Conservation (phyloP, 2,797 vertebrate genomes). For the Peromyscus eremicus region DNA sequence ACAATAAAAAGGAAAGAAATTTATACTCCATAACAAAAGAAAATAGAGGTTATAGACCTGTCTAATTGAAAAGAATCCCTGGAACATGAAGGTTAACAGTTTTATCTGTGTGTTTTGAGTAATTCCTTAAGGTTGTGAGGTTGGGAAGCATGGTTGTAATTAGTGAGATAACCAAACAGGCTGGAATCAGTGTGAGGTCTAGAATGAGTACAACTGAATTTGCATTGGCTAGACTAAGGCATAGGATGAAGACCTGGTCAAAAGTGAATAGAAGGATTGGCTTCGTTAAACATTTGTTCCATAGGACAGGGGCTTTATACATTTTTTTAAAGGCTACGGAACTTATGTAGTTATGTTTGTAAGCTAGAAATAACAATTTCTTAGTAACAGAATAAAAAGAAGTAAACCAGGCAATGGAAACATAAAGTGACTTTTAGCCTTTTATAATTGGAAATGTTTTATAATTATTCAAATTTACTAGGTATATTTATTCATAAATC, state of each 20-base stretch:
- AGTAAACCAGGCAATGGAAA: not conserved
- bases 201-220: not conserved
- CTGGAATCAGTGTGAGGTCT: not conserved
- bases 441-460: not conserved
- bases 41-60: conserved; percentile 16
- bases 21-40: not conserved
- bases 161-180: not conserved
- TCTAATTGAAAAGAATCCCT: conserved; percentile 22
- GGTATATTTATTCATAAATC: not conserved
- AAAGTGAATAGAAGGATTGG: not conserved
- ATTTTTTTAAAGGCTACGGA: not conserved
- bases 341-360: not conserved
- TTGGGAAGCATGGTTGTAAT: not conserved
- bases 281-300: not conserved
- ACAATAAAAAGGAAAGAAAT: not conserved
- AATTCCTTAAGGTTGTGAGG: not conserved
- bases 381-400: conserved; percentile 22
- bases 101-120: conserved; percentile 29
- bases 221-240: not conserved
- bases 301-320: not conserved
- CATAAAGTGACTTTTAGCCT: not conserved
- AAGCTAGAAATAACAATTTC: conserved; percentile 3
- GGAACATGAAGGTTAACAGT: not conserved
- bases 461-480: not conserved
- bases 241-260: not conserved